These are phyloP conservation scores for Crotalus horridus DNA, from an alignment of 2,113 vertebrate genomes.

Conservation along the genomic window DNA sequence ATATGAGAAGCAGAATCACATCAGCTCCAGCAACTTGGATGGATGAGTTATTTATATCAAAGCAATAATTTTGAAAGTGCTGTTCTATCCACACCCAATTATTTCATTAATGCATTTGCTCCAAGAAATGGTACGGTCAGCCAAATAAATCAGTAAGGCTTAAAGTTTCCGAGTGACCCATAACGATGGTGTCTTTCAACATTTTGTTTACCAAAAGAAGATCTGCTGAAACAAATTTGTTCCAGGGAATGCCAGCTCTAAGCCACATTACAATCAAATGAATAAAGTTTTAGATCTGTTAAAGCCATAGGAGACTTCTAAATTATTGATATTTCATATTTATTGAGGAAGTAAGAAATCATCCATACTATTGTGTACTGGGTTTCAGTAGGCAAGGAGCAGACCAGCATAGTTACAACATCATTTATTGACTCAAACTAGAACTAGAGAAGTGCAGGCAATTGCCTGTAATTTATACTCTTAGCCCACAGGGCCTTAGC, in stretches of 20 bases:
- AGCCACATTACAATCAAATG: neutral
- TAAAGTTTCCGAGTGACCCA: neutral
- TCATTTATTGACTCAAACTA: no score
- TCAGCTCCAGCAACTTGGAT: neutral
- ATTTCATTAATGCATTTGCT: no score
- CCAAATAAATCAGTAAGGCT: neutral
- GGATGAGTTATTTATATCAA: neutral
- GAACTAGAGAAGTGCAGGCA: no score
- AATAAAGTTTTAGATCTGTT: neutral
- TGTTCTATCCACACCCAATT: neutral
- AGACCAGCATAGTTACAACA: no score
- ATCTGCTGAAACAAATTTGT: neutral
- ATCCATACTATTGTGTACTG: neutral
- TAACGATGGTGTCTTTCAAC: neutral
- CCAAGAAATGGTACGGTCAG: neutral
- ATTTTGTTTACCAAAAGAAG: conserved; percentile 1
- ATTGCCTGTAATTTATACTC: no score
- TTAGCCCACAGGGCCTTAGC: no score
- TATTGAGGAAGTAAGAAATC: neutral
- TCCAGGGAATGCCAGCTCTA: neutral
- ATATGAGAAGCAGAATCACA: neutral
- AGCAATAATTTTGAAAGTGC: neutral
- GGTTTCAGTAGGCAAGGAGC: no score
- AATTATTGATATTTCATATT: neutral
- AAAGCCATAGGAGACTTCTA: neutral